phyloP scores from a whole-genome alignment of 2,888 invertebrate genomes.

The Ectobius pallidus region DNA sequence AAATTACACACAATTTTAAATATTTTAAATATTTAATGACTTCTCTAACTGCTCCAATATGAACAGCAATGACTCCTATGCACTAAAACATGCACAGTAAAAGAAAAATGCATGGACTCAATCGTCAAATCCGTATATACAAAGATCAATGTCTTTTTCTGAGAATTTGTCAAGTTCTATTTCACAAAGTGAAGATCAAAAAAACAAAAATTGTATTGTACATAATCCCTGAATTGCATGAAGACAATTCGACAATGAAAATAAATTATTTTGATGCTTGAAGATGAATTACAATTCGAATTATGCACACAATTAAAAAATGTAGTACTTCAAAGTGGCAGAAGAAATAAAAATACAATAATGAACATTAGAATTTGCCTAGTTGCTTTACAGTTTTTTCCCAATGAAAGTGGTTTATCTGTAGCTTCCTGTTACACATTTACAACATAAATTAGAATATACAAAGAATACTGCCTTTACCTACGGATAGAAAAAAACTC shows the following conservation, averaged over 20 bases:
- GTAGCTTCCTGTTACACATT: constrained; percentile 4
- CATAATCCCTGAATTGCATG: constrained; percentile 18
- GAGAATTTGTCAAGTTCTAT: neutral
- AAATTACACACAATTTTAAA: neutral
- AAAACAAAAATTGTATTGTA: constrained; percentile 4
- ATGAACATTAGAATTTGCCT: neutral
- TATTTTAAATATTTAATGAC: constrained; percentile 32
- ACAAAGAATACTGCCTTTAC: constrained; percentile 27
- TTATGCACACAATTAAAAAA: constrained; percentile 9
- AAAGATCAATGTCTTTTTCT: constrained; percentile 19
- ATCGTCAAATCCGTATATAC: constrained; percentile 40
- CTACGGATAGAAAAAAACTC: neutral
- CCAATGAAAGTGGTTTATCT: neutral
- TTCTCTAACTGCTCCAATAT: constrained; percentile 32
- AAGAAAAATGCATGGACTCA: constrained; percentile 44
- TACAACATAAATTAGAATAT: constrained; percentile 18
- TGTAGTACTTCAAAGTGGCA: too few relatives aligned
- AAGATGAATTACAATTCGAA: neutral
- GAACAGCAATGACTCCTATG: constrained; percentile 48
- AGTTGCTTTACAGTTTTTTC: neutral
- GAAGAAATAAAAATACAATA: too few relatives aligned
- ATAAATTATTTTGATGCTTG: neutral
- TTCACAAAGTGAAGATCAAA: constrained; percentile 23
- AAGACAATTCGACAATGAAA: neutral
- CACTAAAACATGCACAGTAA: constrained; percentile 56